Evolutionary conservation across 2,797 vertebrate genomes (phyloP), one percentile per base, ranked within the genome.

Genomic region (Manis javanica): DNA sequence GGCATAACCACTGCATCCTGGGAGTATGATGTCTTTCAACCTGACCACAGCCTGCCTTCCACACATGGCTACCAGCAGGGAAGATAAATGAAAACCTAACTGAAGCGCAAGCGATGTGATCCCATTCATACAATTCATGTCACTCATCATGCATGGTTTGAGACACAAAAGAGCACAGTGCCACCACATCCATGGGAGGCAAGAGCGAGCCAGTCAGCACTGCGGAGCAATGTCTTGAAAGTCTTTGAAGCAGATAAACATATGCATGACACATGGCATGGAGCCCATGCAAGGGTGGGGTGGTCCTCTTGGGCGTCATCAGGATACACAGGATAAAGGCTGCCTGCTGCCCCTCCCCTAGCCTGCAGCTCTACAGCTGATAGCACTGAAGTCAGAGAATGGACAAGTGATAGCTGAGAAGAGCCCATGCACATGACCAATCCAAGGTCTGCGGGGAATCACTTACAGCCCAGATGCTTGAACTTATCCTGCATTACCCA

Each of bases 331-430:
- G 5, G 9, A 14, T 19, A 37, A 29, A 31, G 0, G 18, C 37
- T 16, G 2, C 1, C 6, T 39, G 29, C 4, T 2, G 9, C 8
- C 42, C 11, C 1, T 2, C 3, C 3, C 66, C 12, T 14, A 83
- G 37, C 13, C 24, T 49, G 7, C 18, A 19, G 11, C 4, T 1
- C 7, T 53, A 1, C 53, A 18, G 3, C 15, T 7, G 3, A 15
- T 63, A 16, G 3, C 42, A 46, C 6, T 37, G 14, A 14, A 59
- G 24, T 86, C 57, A 55, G 14, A 61, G 1, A 7, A 46, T 10
- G 19, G 6, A 29, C 18, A 79, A 2, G 8, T 55, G n/a, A 34
- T 26, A 55, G 46, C 7, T 31, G 13, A 64, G n/a, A 39, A 79
- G 12, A 6, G 24, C 31, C 37, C 31, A 42, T 1, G 29, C 10